These are phyloP conservation scores for pig (Sus scrofa) DNA, from an alignment of 2,113 vertebrate genomes.

Conservation along the genomic window DNA sequence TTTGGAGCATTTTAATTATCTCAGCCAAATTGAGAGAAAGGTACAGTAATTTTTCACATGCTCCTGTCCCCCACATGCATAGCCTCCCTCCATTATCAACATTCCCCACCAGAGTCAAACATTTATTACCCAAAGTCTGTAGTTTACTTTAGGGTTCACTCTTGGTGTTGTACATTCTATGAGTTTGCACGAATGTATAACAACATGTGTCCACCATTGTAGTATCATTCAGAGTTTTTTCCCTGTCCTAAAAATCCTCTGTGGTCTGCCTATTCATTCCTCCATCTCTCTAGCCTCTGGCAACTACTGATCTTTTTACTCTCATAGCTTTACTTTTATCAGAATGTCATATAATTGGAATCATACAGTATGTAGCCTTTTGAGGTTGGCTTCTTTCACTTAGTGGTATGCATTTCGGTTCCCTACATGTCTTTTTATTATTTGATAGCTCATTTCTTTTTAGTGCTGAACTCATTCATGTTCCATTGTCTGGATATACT, in stretches of 20 bases:
- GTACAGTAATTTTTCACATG: not conserved
- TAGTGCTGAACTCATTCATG: not conserved
- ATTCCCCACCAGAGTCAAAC: not conserved
- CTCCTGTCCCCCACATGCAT: not conserved
- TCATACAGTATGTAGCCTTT: not conserved
- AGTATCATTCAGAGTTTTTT: not conserved
- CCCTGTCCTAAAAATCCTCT: not conserved
- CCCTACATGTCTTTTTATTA: not conserved
- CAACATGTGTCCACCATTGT: not conserved
- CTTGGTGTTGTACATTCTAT: not conserved
- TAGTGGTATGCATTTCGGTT: not conserved
- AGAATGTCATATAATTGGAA: not conserved
- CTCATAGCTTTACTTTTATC: not conserved
- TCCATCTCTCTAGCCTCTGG: not conserved
- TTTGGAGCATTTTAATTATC: not conserved
- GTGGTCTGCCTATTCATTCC: not conserved
- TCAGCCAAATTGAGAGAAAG: not conserved
- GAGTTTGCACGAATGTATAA: not conserved
- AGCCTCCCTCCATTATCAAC: not conserved
- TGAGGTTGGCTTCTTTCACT: not conserved
- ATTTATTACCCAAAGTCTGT: not conserved
- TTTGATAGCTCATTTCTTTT: not conserved
- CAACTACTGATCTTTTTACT: not conserved
- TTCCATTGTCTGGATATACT: not conserved
- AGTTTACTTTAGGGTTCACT: not conserved